Evolutionary conservation across 2,888 invertebrate genomes (phyloP).

Genomic region (Catonia carolina): DNA sequence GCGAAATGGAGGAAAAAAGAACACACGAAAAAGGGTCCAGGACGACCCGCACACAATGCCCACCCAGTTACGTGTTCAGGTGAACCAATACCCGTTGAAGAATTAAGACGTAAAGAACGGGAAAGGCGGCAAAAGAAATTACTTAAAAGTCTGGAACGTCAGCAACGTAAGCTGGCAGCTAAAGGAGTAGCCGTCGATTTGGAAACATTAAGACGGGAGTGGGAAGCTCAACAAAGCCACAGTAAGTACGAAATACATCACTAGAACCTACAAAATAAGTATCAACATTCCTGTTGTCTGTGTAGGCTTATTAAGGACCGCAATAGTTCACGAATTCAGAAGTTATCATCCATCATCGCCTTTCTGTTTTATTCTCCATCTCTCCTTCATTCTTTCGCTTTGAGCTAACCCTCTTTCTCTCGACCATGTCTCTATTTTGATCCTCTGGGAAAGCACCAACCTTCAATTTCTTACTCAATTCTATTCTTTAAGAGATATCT

Average conservation of each 20-base stretch:
- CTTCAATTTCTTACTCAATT: too few relatives aligned
- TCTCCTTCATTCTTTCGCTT: too few relatives aligned
- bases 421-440: too few relatives aligned
- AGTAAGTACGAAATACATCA: slow-evolving; percentile 18
- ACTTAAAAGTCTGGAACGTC: slow-evolving; percentile 83
- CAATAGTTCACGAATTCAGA: too few relatives aligned
- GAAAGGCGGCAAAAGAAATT: slow-evolving; percentile 86
- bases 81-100: slow-evolving; percentile 91
- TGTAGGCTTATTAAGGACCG: too few relatives aligned
- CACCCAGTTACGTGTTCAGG: slow-evolving; percentile 97
- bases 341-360: too few relatives aligned
- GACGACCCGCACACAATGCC: slow-evolving; percentile 96
- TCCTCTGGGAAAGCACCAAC: too few relatives aligned
- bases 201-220: slow-evolving; percentile 76
- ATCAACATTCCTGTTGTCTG: too few relatives aligned
- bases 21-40: slow-evolving; percentile 97
- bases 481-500: too few relatives aligned
- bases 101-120: slow-evolving; percentile 75
- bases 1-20: slow-evolving; percentile 99
- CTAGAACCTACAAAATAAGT: too few relatives aligned
- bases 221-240: slow-evolving; percentile 60
- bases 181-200: slow-evolving; percentile 86
- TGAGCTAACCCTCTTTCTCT: too few relatives aligned
- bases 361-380: background rate
- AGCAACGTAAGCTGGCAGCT: slow-evolving; percentile 84